Conservation (phyloP, 1,140 invertebrate species). For the Drosophila pallidifrons region DNA sequence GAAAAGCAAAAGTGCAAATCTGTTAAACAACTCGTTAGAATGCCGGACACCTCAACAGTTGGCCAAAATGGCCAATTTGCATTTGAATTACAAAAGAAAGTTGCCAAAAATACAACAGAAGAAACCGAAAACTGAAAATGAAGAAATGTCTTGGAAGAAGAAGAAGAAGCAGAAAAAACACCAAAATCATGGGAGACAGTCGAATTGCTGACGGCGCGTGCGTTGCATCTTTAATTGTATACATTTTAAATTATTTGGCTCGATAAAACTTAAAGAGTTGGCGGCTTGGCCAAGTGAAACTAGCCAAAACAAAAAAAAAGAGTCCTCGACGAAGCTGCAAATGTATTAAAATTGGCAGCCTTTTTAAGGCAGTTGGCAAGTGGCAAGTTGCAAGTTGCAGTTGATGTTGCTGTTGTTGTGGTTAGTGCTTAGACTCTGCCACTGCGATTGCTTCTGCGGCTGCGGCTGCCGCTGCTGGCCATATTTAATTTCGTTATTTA, state of each 20-base stretch:
- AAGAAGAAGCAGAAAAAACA: constrained; percentile 16
- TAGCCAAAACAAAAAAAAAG: constrained; percentile 6
- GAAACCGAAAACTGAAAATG: constrained; percentile 20
- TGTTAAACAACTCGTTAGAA: constrained; percentile 58
- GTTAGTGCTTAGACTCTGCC: too few relatives aligned
- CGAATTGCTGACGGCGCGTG: constrained; percentile 61
- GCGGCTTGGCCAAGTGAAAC: constrained; percentile 53
- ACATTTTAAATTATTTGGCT: constrained; percentile 56
- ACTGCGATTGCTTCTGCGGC: constrained; percentile 3
- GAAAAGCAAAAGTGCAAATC: constrained; percentile 73
- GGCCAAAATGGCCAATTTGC: constrained; percentile 68
- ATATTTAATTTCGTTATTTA: constrained; percentile 83
- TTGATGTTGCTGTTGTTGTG: neutral
- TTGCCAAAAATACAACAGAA: constrained; percentile 56
- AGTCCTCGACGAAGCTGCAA: constrained; percentile 36
- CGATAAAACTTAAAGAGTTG: constrained; percentile 27
- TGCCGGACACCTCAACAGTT: constrained; percentile 57
- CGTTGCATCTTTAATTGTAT: constrained; percentile 80
- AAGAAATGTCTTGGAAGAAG: constrained; percentile 26
- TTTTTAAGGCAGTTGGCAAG: constrained; percentile 55
- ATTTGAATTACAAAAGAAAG: constrained; percentile 77
- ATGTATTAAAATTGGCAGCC: constrained; percentile 72
- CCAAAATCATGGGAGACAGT: constrained; percentile 42
- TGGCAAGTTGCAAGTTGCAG: constrained; percentile 21
- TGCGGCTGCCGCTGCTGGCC: constrained; percentile 65